phyloP scores from a whole-genome alignment of 1,140 invertebrate species.

The Linepithema humile region DNA sequence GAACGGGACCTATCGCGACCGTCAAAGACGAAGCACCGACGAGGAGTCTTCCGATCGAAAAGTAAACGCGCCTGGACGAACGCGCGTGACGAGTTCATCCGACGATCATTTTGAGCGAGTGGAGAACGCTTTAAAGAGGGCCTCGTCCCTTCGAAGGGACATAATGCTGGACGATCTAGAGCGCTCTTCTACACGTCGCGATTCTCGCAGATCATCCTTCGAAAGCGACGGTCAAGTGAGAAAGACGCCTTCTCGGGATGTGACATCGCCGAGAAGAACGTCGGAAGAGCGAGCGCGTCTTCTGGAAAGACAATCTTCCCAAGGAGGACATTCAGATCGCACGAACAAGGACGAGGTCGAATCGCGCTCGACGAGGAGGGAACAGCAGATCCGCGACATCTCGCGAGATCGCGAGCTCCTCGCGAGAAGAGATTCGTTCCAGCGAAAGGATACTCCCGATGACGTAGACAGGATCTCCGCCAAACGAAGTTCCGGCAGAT shows the following conservation, averaged over 20 bases:
- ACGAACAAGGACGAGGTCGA: background rate
- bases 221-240: conserved; percentile 54
- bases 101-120: conserved; percentile 77
- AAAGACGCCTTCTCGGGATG: conserved; percentile 42
- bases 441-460: conserved; percentile 43
- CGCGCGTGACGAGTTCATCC: conserved; percentile 78
- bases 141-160: conserved; percentile 46
- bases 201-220: conserved; percentile 61
- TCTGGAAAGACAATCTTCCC: background rate
- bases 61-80: conserved; percentile 58
- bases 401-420: conserved; percentile 33
- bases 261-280: background rate
- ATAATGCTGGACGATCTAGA: conserved; percentile 44
- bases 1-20: conserved; percentile 57
- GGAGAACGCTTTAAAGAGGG: conserved; percentile 62
- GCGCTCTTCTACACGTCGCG: conserved; percentile 49
- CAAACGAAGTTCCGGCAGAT: conserved; percentile 55
- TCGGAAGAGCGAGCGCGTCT: background rate
- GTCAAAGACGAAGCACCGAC: conserved; percentile 76
- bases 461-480: conserved; percentile 41
- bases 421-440: conserved; percentile 32
- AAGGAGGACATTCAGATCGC: conserved; percentile 3
- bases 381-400: conserved; percentile 16
- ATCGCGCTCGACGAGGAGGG: background rate
- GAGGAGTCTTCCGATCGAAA: conserved; percentile 74